phyloP scores from a whole-genome alignment of 2,888 invertebrate genomes.

The Leptura quadrifasciata region DNA sequence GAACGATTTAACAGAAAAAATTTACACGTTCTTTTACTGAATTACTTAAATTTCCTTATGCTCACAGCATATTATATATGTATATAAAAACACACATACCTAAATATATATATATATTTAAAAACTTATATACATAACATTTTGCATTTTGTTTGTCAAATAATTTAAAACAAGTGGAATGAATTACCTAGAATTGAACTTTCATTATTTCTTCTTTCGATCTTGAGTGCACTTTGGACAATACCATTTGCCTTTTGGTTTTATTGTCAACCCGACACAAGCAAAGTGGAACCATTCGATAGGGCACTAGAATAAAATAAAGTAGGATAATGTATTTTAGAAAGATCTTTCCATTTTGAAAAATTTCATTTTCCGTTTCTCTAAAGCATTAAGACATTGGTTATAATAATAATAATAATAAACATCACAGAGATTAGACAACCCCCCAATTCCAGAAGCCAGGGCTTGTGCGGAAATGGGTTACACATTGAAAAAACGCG shows the following conservation, averaged over 20 bases:
- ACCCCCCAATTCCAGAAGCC: too few relatives aligned
- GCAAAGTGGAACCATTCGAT: slow-evolving; percentile 98
- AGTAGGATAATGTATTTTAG: slow-evolving; percentile 12
- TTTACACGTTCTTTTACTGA: too few relatives aligned
- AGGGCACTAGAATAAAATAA: slow-evolving; percentile 78
- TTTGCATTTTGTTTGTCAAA: slow-evolving; percentile 30
- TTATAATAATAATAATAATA: too few relatives aligned
- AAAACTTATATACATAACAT: slow-evolving; percentile 36
- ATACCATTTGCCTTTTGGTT: slow-evolving; percentile 97
- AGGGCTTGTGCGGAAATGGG: too few relatives aligned
- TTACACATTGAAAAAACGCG: too few relatives aligned
- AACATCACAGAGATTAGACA: too few relatives aligned
- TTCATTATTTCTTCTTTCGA: slow-evolving; percentile 84
- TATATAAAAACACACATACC: not conserved
- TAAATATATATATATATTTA: slow-evolving; percentile 30
- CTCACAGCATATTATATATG: too few relatives aligned
- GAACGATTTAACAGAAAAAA: too few relatives aligned
- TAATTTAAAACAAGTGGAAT: slow-evolving; percentile 47
- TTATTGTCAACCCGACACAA: slow-evolving; percentile 91
- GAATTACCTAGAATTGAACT: slow-evolving; percentile 42
- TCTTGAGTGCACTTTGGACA: slow-evolving; percentile 94
- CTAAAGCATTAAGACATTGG: too few relatives aligned
- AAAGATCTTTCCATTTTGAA: not conserved
- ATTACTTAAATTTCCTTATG: too few relatives aligned
- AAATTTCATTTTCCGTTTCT: too few relatives aligned